Evolutionary conservation across 1,140 invertebrate genomes (phyloP).

Genomic region (Lerema accius): DNA sequence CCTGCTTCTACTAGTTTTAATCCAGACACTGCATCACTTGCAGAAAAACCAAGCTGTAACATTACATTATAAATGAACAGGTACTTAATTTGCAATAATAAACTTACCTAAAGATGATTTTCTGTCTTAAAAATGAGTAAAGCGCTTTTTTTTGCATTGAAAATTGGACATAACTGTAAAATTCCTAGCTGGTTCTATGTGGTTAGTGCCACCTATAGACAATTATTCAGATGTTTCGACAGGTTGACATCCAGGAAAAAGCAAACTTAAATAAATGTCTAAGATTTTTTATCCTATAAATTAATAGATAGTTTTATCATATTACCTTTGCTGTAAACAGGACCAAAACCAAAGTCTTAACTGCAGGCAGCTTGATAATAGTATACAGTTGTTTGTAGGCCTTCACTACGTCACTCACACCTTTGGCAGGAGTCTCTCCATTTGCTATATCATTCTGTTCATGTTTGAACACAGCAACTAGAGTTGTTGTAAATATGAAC

Average conservation of each 20-base stretch:
- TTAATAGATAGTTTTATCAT: no score
- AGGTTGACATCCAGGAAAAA: no score
- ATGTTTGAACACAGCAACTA: constrained; percentile 94
- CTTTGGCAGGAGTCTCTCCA: constrained; percentile 57
- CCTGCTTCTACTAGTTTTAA: constrained; percentile 98
- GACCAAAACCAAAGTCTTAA: constrained; percentile 90
- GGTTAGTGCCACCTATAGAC: no score
- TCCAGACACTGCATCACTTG: constrained; percentile 96
- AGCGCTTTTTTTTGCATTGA: no score
- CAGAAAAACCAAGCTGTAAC: constrained; percentile 95
- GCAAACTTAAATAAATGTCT: no score
- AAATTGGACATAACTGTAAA: no score
- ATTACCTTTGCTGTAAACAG: constrained; percentile 96
- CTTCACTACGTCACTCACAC: constrained; percentile 84
- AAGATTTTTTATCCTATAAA: no score
- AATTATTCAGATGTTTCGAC: no score
- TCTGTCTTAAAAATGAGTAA: no score
- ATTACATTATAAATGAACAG: constrained; percentile 8
- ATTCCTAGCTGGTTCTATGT: no score
- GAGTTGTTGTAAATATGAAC: constrained; percentile 95
- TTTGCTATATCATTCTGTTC: constrained; percentile 84
- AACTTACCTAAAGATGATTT: no score
- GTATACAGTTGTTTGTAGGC: constrained; percentile 94
- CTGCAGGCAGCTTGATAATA: constrained; percentile 93
- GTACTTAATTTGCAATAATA: constrained; percentile 6